Base-by-base conservation (phyloP, 2,113 vertebrate genomes). In the Sapayoa aenigma region DNA sequence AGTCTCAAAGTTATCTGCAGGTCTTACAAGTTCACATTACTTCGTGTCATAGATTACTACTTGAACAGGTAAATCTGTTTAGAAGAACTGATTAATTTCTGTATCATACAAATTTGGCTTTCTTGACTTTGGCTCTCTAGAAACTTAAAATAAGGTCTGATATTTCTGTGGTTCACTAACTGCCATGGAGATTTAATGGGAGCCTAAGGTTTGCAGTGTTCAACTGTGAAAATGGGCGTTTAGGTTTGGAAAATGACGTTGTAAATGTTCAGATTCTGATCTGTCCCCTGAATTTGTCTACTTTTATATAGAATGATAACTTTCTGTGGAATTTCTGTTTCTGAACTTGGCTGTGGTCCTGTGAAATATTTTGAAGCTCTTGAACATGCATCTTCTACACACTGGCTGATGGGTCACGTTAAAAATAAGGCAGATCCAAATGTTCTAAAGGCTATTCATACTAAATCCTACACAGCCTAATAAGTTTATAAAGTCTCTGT, bases 231-330 rank as follows among this genome's bases (percentile, higher is more conserved):
- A 86, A 37, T 25, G n/a, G 30, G 10, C 24, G 49, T 0, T 58
- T 72, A 14, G 5, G 1, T 68, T 83, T 10, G 1, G 33, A 72
- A 77, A 65, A 39, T 6, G 1, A 5, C 2, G 2, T 8, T 67
- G 11, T 47, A 33, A 50, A 46, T 55, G 2, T 65, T 65, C 14
- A 66, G 30, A 33, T 84, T 42, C 56, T 73, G 44, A 3, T 68
- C 13, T 74, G 44, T 50, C 22, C 13, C 75, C 33, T 69, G 31
- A 79, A 58, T 44, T 50, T 72, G 14, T 14, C 23, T 83, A 17
- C 5, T 66, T 73, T 62, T 81, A 1, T 58, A 4, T 11, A 25
- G 28, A 31, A 14, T 56, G 8, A 20, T 49, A 75, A 27, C 10
- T 49, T 72, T 44, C 15, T 60, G 10, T 67, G 37, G 50, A 53